A percentile compares a stretch with the other conserved stretches of the same genome.
These are phyloP conservation scores for Tokudaia tokunoshimensis DNA, from an alignment of 2,797 vertebrate genomes.

Conservation along the genomic window DNA sequence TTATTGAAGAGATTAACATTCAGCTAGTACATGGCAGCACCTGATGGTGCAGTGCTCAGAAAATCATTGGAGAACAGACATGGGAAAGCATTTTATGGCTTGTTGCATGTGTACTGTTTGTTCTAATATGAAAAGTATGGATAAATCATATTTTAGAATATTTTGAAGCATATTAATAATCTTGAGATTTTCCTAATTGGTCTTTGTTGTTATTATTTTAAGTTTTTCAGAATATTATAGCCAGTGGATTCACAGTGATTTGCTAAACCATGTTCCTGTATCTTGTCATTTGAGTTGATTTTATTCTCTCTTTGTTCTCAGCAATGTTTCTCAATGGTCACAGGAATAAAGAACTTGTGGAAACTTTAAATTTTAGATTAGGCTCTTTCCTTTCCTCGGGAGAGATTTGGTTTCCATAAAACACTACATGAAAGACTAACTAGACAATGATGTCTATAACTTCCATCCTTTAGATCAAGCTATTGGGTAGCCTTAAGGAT, in stretches of 20 bases:
- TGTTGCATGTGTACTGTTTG: background rate
- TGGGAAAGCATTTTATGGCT: background rate
- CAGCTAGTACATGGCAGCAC: background rate
- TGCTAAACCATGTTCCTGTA: background rate
- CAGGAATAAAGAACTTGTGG: background rate
- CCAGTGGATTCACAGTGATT: background rate
- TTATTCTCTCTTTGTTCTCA: background rate
- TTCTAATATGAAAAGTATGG: background rate
- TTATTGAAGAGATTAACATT: conserved; percentile 50
- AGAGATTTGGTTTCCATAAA: background rate
- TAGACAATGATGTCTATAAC: background rate
- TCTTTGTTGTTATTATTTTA: conserved; percentile 30
- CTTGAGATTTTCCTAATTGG: background rate
- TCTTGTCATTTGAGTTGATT: background rate
- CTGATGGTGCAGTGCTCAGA: background rate
- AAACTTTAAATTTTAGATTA: background rate
- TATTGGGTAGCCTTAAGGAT: background rate
- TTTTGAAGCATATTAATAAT: background rate
- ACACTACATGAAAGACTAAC: background rate
- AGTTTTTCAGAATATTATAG: background rate
- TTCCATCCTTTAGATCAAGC: background rate
- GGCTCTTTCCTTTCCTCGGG: background rate
- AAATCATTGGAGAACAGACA: background rate
- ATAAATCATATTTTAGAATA: conserved; percentile 1
- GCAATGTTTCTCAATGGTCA: background rate